Conservation (phyloP, 2,797 vertebrate species). For the Apodemus agrarius region DNA sequence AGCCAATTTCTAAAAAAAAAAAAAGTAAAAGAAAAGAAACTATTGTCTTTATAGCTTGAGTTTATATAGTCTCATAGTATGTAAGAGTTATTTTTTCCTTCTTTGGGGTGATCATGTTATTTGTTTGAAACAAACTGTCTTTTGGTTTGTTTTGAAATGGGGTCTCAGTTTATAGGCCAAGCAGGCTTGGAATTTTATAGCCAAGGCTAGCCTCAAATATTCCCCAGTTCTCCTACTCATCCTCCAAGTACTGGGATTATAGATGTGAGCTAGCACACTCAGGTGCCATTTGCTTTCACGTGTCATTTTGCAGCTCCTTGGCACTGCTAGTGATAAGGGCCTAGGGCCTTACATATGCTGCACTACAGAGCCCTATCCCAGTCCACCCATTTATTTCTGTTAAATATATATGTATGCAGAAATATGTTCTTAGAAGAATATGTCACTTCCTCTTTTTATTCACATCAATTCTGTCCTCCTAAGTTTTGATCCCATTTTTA, state of each 20-base stretch:
- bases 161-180: neutral
- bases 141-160: neutral
- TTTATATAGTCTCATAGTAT: neutral
- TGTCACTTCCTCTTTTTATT: too few relatives aligned
- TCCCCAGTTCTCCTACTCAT: neutral
- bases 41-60: neutral
- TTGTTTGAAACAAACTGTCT: neutral
- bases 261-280: neutral
- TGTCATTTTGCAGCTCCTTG: neutral
- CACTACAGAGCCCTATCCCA: neutral
- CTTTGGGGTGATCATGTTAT: neutral
- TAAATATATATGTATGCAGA: neutral
- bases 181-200: neutral
- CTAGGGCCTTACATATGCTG: neutral
- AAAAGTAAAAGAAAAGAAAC: neutral
- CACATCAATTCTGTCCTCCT: neutral
- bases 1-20: neutral
- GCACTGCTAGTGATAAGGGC: neutral
- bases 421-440: neutral
- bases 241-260: too few relatives aligned
- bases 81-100: neutral
- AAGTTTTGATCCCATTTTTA: neutral
- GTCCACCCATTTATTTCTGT: neutral
- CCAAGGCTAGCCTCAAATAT: neutral
- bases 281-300: neutral